Evolutionary conservation across 1,140 invertebrate species (phyloP).

Genomic region (Lanistes nyassanus): DNA sequence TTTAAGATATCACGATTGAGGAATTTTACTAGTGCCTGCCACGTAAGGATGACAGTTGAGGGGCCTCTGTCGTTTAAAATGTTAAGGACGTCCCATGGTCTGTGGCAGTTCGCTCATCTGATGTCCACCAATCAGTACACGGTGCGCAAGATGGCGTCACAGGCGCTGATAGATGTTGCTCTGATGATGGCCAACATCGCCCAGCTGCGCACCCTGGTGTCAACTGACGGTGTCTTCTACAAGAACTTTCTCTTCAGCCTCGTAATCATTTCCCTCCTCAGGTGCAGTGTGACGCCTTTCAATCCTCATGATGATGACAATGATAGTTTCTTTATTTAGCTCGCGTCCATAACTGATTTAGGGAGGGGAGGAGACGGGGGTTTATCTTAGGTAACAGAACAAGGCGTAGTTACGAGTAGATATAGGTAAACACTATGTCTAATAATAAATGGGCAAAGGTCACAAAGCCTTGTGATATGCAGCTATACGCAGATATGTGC

Average conservation of each 20-base stretch:
- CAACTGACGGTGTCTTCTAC: slow-evolving; percentile 1
- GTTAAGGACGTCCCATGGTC: background rate
- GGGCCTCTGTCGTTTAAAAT: background rate
- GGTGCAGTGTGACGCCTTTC: too few species aligned
- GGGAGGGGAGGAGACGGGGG: too few species aligned
- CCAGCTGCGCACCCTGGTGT: slow-evolving; percentile 33
- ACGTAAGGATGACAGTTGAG: background rate
- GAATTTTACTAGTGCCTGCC: background rate
- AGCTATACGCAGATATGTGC: too few species aligned
- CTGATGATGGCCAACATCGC: slow-evolving; percentile 41
- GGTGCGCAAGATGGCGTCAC: slow-evolving; percentile 33
- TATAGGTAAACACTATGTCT: too few species aligned
- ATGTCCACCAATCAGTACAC: slow-evolving; percentile 32
- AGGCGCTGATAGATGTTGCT: slow-evolving; percentile 38
- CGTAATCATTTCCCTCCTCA: slow-evolving; percentile 12
- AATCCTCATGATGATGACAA: too few species aligned
- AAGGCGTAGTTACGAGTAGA: too few species aligned
- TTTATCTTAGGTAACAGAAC: too few species aligned
- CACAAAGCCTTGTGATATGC: too few species aligned
- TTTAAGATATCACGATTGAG: background rate
- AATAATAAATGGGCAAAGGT: too few species aligned
- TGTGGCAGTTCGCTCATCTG: slow-evolving; percentile 25
- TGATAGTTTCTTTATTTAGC: too few species aligned
- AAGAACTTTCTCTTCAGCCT: background rate
- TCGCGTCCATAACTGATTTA: too few species aligned